Evolutionary conservation across 1,140 invertebrate species (phyloP), one percentile per base, ranked within the genome.

Genomic region (Procambarus clarkii): DNA sequence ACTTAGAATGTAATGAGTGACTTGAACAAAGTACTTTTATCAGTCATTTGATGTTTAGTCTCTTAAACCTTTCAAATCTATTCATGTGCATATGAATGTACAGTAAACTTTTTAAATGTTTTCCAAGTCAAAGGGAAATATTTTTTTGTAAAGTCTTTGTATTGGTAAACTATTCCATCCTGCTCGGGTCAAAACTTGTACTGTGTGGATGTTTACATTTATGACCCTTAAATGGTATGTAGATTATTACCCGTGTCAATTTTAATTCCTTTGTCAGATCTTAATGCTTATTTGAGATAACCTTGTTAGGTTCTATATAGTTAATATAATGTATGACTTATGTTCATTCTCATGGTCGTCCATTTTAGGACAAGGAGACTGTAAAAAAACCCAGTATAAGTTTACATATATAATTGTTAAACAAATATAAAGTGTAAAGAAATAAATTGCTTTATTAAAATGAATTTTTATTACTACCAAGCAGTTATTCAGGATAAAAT

Each of bases 341-440:
- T 88, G 77, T 88, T 79, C 48, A 58, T 88, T 78, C 86, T 80
- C 77, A 88, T 60, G 54, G 69, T 80, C 78, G 77, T 88, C 77
- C 44, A 69, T 88, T 88, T 77, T 79, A 50, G 76, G 77, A 88
- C 77, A 78, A 76, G 24, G 21, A 15, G 85, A 78, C 74, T 88
- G 46, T 88, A 77, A 79, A 88, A 87, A 79, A 88, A 80, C 69
- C 74, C 77, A 78, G 77, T 88, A 76, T 88, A 88, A 64, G 58
- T 88, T 88, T 60, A 79, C 78, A 79, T 88, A 88, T 88, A 88
- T 88, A 80, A 77, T 88, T 88, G 86, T 88, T 88, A 76, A 88
- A 24, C 34, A 79, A 79, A 80, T 80, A 88, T 58, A 45, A 80
- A 60, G 46, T 79, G 54, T 58, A 88, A 88, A 80, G 69, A 64